phyloP scores from a whole-genome alignment of 2,797 vertebrate genomes.

The Squalus acanthias region DNA sequence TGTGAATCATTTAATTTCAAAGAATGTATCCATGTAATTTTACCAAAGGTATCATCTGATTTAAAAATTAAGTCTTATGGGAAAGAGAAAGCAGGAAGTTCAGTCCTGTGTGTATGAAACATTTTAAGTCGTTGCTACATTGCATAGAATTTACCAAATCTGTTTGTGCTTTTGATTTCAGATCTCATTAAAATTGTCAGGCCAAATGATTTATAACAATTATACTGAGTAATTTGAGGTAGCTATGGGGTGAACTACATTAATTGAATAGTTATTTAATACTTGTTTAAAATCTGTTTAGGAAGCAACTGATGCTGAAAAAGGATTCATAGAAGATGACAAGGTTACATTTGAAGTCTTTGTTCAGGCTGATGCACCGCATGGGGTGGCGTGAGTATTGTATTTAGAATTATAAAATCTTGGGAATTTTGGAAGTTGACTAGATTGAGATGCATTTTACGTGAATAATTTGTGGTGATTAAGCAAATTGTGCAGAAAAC shows the following conservation, averaged over 20 bases:
- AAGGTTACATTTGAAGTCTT: conserved; percentile 98
- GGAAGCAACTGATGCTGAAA: conserved; percentile 97
- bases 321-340: conserved; percentile 93
- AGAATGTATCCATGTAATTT: neutral
- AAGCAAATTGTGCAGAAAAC: neutral
- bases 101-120: neutral
- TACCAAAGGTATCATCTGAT: neutral
- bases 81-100: neutral
- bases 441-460: neutral
- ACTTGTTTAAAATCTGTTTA: conserved; percentile 48
- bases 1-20: neutral
- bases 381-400: conserved; percentile 89
- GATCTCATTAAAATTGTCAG: neutral
- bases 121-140: neutral
- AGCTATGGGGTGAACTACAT: neutral
- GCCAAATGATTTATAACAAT: neutral
- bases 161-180: neutral
- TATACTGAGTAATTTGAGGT: neutral
- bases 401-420: neutral
- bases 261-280: neutral
- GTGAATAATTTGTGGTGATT: neutral
- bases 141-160: neutral
- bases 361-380: conserved; percentile 94
- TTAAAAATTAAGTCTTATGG: neutral
- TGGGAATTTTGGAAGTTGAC: neutral